Evolutionary conservation across 2,113 vertebrate species (phyloP), one percentile per base, ranked within the genome.

Genomic region (Gymnogyps californianus): DNA sequence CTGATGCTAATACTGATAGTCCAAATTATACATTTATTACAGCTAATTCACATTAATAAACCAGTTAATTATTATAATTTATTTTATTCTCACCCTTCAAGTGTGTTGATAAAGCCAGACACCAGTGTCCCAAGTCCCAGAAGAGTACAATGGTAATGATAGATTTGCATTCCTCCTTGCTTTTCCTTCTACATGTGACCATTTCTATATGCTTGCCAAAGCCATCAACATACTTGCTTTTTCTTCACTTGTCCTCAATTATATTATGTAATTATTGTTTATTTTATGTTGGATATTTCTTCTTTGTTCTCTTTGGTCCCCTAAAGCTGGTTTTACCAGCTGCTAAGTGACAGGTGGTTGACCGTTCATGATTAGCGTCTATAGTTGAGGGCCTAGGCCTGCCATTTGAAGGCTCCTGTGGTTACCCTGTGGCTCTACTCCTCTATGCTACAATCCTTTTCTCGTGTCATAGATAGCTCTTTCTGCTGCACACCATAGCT

Each of bases 351-450:
- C 36, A 55, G 54, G 8, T 0, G 2, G 5, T 52, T 67, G 38
- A 52, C 9, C 1, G 0, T 40, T 70, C 40, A 8, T 44, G 34
- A 40, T 36, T 16, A 38, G 1, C 1, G 0, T 70, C 13, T 66
- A 11, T 3, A 74, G 9, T 3, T 2, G 0, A 49, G 9, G 24
- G n/a, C 28, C 28, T 49, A 15, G 6, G 9, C 38, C 20, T 76
- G 32, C 15, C 24, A 13, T 64, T 59, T 19, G 25, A 62, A 91
- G 19, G 21, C 3, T 8, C 2, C 15, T 69, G 13, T 29, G 12
- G 9, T 62, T 32, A 34, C 9, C 4, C 10, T 2, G 0, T 36
- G 31, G 7, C 24, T 80, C 28, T 8, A 34, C 10, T 38, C 10
- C 32, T 40, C 7, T 46, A 11, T 13, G 3, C 10, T 44, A 13